phyloP scores from a whole-genome alignment of 1,140 invertebrate genomes.

The Leptopilina clavipes region DNA sequence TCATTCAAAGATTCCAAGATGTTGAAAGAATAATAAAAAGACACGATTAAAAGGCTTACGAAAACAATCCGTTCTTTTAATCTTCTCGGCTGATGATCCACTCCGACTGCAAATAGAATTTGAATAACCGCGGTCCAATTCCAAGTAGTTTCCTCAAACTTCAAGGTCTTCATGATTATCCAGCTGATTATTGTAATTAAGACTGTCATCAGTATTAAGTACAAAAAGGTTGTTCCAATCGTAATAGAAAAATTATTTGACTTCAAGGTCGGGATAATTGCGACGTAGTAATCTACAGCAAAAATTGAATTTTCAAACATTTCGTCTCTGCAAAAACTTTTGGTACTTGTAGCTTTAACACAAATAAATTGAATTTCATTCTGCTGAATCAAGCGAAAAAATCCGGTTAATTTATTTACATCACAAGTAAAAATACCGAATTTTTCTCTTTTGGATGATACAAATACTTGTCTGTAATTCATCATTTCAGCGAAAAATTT shows the following conservation, averaged over 20 bases:
- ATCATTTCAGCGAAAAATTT: background rate
- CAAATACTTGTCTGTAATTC: background rate
- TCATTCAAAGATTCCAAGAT: background rate
- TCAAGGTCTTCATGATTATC: background rate
- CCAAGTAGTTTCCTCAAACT: background rate
- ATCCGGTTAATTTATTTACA: background rate
- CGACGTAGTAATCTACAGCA: slow-evolving; percentile 56
- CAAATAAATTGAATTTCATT: background rate
- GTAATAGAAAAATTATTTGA: background rate
- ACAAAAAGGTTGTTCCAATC: background rate
- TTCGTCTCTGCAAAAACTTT: slow-evolving; percentile 51
- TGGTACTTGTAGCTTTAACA: background rate
- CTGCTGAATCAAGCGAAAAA: slow-evolving; percentile 12
- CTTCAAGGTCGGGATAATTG: background rate
- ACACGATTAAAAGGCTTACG: background rate
- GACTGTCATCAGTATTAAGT: background rate
- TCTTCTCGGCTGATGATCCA: background rate
- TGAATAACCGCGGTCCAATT: background rate
- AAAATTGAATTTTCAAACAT: slow-evolving; percentile 59
- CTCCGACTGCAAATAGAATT: background rate
- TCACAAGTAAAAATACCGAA: background rate
- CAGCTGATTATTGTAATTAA: background rate
- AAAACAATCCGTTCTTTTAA: slow-evolving; percentile 6
- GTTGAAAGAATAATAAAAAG: background rate
- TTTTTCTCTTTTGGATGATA: background rate